Percentiles rank a stretch among this genome's conserved stretches.
These are phyloP conservation scores for Prietella phreatophila DNA, from an alignment of 2,113 vertebrate genomes.

Conservation along the genomic window DNA sequence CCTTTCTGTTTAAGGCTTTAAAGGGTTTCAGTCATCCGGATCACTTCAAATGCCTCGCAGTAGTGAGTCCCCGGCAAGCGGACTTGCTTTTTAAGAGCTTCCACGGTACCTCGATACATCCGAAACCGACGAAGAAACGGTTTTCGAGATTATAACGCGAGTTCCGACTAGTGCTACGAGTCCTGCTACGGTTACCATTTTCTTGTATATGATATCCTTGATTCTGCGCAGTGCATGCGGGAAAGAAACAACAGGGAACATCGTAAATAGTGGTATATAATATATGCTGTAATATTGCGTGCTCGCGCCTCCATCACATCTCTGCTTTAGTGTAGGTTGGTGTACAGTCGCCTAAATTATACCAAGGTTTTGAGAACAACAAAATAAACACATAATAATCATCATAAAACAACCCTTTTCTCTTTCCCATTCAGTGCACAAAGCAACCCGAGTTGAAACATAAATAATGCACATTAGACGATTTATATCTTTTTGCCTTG, in stretches of 20 bases:
- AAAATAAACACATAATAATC: background rate
- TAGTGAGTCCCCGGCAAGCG: too few species aligned
- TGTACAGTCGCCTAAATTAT: background rate
- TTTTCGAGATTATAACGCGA: background rate
- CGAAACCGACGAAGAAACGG: background rate
- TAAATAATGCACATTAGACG: background rate
- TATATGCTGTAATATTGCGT: background rate
- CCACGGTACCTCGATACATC: background rate
- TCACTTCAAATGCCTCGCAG: background rate
- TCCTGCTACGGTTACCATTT: background rate
- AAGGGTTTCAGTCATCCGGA: background rate
- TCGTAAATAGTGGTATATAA: background rate
- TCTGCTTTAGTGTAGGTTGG: conserved; percentile 24
- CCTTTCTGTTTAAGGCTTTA: background rate
- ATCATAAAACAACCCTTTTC: background rate
- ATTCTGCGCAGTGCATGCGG: conserved; percentile 10
- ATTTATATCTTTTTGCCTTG: conserved; percentile 18
- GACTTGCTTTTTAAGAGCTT: background rate
- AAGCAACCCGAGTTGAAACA: background rate
- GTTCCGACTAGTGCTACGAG: background rate
- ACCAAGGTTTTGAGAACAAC: background rate
- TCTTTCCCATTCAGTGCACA: background rate
- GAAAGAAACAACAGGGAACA: background rate
- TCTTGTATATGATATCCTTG: background rate
- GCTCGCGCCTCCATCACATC: background rate